phyloP scores from a whole-genome alignment of 2,797 vertebrate species.

The Anguilla obscura region DNA sequence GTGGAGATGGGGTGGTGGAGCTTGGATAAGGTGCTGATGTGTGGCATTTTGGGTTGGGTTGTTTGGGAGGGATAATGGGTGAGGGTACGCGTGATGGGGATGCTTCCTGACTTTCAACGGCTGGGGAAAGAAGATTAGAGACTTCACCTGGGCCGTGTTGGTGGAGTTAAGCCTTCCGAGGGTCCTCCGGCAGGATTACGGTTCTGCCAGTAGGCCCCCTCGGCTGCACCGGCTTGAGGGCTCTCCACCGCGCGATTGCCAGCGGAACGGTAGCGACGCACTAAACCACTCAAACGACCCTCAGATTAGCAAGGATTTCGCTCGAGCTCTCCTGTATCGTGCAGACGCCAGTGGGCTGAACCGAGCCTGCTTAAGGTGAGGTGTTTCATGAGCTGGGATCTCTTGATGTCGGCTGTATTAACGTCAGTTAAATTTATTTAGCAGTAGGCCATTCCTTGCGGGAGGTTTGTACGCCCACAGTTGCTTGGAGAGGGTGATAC shows the following conservation, averaged over 20 bases:
- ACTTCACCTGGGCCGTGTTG: not conserved
- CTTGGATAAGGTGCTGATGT: not conserved
- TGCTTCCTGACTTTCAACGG: not conserved
- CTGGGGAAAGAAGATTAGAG: not conserved
- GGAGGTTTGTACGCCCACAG: not conserved
- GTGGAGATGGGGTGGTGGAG: too few relatives aligned
- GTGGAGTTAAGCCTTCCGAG: not conserved
- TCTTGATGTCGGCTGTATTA: not conserved
- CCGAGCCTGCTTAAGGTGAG: not conserved
- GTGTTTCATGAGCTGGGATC: not conserved
- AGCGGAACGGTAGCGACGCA: not conserved
- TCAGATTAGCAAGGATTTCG: not conserved
- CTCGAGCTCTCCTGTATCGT: not conserved
- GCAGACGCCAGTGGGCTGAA: too few relatives aligned
- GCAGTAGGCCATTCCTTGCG: not conserved
- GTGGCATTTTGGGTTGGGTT: too few relatives aligned
- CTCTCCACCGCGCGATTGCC: not conserved
- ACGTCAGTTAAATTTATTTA: not conserved
- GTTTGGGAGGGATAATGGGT: not conserved
- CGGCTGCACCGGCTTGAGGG: not conserved
- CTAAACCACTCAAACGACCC: not conserved
- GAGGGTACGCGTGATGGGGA: not conserved
- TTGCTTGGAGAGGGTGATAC: not conserved
- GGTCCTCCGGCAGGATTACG: not conserved
- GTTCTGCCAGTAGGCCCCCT: not conserved